phyloP scores from a whole-genome alignment of 2,113 vertebrate species.

The Triplophysa dalaica region DNA sequence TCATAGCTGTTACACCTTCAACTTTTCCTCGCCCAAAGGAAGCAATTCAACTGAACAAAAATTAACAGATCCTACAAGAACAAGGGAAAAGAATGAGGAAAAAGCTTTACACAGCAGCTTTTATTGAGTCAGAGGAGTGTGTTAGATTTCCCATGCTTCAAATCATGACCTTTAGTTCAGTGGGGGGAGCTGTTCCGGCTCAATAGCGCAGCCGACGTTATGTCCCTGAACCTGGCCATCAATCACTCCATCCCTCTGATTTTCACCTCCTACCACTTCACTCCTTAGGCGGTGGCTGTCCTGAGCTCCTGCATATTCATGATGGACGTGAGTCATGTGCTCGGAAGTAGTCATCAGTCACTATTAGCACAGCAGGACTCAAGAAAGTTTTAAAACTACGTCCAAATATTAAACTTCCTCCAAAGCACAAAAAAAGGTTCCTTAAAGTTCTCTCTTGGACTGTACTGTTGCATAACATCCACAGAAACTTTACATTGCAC shows the following conservation, averaged over 20 bases:
- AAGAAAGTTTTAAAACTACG: not conserved
- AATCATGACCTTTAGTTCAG: conserved; percentile 51
- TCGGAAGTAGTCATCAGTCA: conserved; percentile 33
- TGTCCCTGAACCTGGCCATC: conserved; percentile 42
- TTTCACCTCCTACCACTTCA: conserved; percentile 22
- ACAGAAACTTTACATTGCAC: no score
- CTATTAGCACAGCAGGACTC: conserved; percentile 14
- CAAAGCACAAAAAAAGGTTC: no score
- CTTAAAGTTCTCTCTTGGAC: no score
- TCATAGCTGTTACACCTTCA: not conserved
- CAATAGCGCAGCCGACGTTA: conserved; percentile 32
- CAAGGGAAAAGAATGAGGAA: not conserved
- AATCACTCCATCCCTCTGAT: conserved; percentile 48
- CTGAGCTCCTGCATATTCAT: conserved; percentile 44
- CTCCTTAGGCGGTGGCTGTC: conserved; percentile 15
- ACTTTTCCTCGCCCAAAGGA: not conserved
- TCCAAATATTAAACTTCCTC: not conserved
- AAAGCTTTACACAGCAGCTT: conserved; percentile 23
- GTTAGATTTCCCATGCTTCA: conserved; percentile 37
- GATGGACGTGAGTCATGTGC: conserved; percentile 45
- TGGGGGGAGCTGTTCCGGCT: conserved; percentile 11
- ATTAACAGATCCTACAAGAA: conserved; percentile 8
- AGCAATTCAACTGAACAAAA: not conserved
- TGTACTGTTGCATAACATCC: no score
- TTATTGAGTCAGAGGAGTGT: conserved; percentile 42